Evolutionary conservation across 2,113 vertebrate species (phyloP), one percentile per base, ranked within the genome.

Genomic region (Apteryx mantelli): DNA sequence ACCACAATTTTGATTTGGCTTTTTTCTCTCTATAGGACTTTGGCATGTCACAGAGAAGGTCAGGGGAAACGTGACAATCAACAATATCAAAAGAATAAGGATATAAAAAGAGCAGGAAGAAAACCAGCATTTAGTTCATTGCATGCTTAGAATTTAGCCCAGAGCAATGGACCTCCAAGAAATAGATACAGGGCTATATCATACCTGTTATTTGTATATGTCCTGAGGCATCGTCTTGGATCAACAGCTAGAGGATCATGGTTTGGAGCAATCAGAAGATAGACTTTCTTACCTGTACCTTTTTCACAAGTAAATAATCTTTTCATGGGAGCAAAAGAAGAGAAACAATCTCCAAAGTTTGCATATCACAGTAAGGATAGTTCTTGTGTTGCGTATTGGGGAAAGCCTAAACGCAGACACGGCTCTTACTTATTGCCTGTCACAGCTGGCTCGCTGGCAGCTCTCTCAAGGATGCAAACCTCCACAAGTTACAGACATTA

Each of bases 391-490:
- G 34, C 44, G 4, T 71, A 18, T 28, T 0, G 1, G 26, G 13
- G 36, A 82, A 82, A 76, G 17, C 26, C 38, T 22, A 30, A 70
- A 55, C 5, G 11, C 25, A 60, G n/a, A 6, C 13, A 7, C 19
- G 26, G 24, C 40, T 38, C 56, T 10, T 2, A 7, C 40, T 32
- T 63, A 36, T 34, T 1, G 0, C 32, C 52, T n/a, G 30, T 6
- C 30, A 36, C 0, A 2, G 24, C 4, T 83, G 44, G 8, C 7
- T 91, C 1, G 0, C 30, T 60, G 42, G 25, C 18, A 60, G 46
- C 13, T 42, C 9, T 50, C 18, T 1, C 18, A 36, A 69, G n/a
- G 12, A 60, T 28, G 26, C 25, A 38, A 21, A 25, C 16, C 12
- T 40, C n/a, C 22, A 11, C 11, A 12, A 53, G 22, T 11, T 42